phyloP scores from a whole-genome alignment of 2,888 invertebrate species.

The Galerucella calmariensis region DNA sequence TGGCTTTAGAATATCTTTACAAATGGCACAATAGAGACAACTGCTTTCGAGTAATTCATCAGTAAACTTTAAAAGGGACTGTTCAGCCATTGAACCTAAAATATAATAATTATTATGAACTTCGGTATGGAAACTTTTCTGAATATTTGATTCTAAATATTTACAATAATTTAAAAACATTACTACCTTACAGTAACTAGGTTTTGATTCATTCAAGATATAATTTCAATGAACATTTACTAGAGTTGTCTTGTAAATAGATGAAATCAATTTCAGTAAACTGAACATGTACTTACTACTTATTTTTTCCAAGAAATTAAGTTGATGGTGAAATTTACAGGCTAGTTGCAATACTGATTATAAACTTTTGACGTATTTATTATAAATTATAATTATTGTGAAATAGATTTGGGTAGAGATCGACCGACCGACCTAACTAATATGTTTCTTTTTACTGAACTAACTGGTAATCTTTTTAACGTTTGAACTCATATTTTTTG shows the following conservation, averaged over 20 bases:
- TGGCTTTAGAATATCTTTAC: conserved; percentile 52
- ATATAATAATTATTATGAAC: neutral
- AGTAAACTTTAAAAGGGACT: conserved; percentile 47
- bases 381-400: neutral
- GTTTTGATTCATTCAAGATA: neutral
- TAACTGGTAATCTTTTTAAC: no score
- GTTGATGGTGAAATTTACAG: neutral
- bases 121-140: neutral
- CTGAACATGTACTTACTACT: no score
- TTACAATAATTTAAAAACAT: no score
- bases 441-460: no score
- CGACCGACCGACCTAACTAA: no score
- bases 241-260: no score
- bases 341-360: neutral
- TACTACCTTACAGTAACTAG: no score
- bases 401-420: no score
- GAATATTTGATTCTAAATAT: no score
- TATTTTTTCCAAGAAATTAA: neutral
- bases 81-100: conserved; percentile 41
- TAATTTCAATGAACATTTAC: no score
- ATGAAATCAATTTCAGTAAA: no score
- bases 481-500: no score
- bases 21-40: conserved; percentile 45
- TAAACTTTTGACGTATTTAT: neutral
- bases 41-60: conserved; percentile 47